Conservation (phyloP, 2,797 vertebrate genomes). For the Coregonus ussuriensis region DNA sequence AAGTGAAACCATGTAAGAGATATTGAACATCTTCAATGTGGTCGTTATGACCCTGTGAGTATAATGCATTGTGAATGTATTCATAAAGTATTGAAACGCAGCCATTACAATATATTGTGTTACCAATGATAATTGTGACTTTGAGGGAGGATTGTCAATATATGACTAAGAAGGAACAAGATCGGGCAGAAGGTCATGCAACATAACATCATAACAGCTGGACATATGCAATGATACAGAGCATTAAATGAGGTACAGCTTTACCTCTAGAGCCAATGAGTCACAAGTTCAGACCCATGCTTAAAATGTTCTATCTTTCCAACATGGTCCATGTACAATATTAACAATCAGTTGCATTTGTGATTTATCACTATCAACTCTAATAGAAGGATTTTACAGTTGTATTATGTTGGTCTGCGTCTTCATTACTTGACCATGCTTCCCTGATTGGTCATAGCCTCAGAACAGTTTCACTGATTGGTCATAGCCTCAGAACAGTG, state of each 20-base stretch:
- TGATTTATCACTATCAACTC: not conserved
- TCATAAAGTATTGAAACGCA: not conserved
- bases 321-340: not conserved
- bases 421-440: slow-evolving; percentile 18
- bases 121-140: not conserved
- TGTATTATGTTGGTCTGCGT: not conserved
- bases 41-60: not conserved
- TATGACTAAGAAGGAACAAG: no score
- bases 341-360: not conserved
- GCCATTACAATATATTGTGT: not conserved
- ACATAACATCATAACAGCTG: no score
- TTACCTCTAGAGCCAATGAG: not conserved
- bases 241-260: no score
- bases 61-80: not conserved
- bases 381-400: not conserved
- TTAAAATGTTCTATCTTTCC: no score
- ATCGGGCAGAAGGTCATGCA: no score
- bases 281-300: no score
- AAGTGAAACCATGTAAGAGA: slow-evolving; percentile 33
- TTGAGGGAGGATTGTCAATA: no score
- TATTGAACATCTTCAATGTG: slow-evolving; percentile 40
- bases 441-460: slow-evolving; percentile 31
- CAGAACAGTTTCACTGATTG: slow-evolving; percentile 32
- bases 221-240: no score
- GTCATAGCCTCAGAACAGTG: slow-evolving; percentile 19